These are phyloP conservation scores for Anas bernieri DNA, from an alignment of 2,797 vertebrate genomes.

Conservation along the genomic window DNA sequence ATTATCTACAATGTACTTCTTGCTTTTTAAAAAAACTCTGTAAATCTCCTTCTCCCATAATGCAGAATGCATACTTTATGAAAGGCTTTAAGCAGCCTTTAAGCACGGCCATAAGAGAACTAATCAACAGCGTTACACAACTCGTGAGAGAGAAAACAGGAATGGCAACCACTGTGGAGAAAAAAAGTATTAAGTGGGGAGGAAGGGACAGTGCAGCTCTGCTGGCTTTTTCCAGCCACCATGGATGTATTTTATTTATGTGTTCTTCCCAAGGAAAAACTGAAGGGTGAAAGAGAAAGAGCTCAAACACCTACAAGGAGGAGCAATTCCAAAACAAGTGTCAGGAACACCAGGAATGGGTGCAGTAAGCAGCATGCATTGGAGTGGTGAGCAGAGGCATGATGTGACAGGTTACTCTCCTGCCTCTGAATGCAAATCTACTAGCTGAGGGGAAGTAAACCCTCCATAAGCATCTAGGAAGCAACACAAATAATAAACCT, in stretches of 20 bases:
- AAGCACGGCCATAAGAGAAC: neutral
- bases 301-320: too few relatives aligned
- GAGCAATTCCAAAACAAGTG: too few relatives aligned
- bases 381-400: neutral
- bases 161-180: neutral
- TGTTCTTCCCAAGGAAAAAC: too few relatives aligned
- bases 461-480: neutral
- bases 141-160: neutral
- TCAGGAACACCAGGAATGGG: too few relatives aligned
- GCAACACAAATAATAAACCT: neutral
- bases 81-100: neutral
- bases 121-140: neutral
- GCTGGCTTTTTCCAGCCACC: too few relatives aligned
- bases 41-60: slow-evolving; percentile 6
- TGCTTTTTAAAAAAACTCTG: neutral
- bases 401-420: neutral
- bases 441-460: neutral
- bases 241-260: too few relatives aligned
- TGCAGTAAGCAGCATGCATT: too few relatives aligned
- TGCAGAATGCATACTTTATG: neutral
- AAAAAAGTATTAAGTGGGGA: neutral
- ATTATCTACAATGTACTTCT: slow-evolving; percentile 32
- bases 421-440: neutral
- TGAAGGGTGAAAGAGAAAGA: too few relatives aligned
- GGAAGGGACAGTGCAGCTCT: too few relatives aligned